A percentile compares a stretch with the other conserved stretches of the same genome.
phyloP scores from a whole-genome alignment of 2,888 invertebrate species.

The Ceraclea dissimilis region DNA sequence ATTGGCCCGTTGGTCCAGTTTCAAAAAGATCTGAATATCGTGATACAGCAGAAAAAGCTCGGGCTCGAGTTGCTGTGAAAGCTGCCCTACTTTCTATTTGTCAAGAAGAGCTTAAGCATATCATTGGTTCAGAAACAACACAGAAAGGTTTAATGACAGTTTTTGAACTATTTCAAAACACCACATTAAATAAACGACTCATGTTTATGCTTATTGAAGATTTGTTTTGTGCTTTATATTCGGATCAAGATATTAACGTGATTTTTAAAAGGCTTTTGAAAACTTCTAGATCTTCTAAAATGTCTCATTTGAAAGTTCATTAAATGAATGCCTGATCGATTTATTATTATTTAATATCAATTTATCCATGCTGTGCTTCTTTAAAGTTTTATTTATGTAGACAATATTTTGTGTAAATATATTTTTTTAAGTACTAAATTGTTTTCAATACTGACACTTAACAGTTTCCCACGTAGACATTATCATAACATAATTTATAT shows the following conservation, averaged over 20 bases:
- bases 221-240: conserved; percentile 14
- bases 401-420: background rate
- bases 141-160: conserved; percentile 73
- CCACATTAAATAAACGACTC: conserved; percentile 75
- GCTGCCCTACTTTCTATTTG: conserved; percentile 19
- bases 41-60: conserved; percentile 14
- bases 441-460: too few relatives aligned
- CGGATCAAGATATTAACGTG: conserved; percentile 14
- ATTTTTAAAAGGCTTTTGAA: conserved; percentile 13
- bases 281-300: conserved; percentile 11
- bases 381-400: background rate
- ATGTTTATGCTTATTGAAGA: conserved; percentile 57
- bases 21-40: conserved; percentile 5
- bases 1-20: conserved; percentile 8
- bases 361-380: background rate
- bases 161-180: conserved; percentile 83
- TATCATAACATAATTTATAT: background rate
- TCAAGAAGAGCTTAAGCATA: conserved; percentile 75
- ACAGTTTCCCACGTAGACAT: too few relatives aligned
- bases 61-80: conserved; percentile 22
- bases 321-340: background rate
- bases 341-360: background rate
- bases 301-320: conserved; percentile 11
- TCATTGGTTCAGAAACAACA: conserved; percentile 84
- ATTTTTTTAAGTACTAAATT: background rate